Evolutionary conservation across 2,113 vertebrate species (phyloP).

Genomic region (Cottus gobio): DNA sequence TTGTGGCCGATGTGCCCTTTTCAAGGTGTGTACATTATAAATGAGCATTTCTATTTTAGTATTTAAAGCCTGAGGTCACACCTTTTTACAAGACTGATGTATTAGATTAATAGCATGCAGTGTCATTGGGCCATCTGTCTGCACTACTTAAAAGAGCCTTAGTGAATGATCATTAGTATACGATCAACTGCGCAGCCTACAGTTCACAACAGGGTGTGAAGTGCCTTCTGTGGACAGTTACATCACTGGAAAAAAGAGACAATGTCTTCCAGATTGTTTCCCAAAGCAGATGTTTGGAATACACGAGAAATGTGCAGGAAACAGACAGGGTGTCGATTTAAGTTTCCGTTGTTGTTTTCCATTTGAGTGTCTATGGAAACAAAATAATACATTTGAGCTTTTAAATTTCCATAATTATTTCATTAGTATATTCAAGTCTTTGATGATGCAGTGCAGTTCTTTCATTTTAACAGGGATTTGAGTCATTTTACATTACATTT

Average conservation of each 20-base stretch:
- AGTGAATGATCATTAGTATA: not conserved
- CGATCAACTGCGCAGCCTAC: not conserved
- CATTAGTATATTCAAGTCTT: not conserved
- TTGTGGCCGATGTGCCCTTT: not conserved
- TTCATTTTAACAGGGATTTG: not conserved
- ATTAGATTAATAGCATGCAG: not conserved
- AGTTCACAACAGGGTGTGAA: conserved; percentile 40
- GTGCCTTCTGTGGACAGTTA: conserved; percentile 48
- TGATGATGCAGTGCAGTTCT: not conserved
- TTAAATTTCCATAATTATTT: not conserved
- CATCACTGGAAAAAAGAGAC: conserved; percentile 76
- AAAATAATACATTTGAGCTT: conserved; percentile 6
- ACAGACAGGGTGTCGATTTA: conserved; percentile 52
- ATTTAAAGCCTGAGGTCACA: not conserved
- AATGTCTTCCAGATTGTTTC: conserved; percentile 76
- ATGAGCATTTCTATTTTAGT: not conserved
- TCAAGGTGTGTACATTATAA: conserved; percentile 9
- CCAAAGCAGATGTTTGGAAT: conserved; percentile 66
- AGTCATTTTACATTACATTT: too few relatives aligned
- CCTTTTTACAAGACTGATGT: not conserved
- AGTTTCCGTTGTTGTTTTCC: conserved; percentile 57
- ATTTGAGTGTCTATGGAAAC: conserved; percentile 63
- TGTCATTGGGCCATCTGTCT: conserved; percentile 8
- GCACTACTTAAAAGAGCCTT: not conserved
- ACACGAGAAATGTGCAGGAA: conserved; percentile 63